Evolutionary conservation across 1,140 invertebrate species (phyloP), one percentile per base, ranked within the genome.

Genomic region (Drosophila trapezifrons): DNA sequence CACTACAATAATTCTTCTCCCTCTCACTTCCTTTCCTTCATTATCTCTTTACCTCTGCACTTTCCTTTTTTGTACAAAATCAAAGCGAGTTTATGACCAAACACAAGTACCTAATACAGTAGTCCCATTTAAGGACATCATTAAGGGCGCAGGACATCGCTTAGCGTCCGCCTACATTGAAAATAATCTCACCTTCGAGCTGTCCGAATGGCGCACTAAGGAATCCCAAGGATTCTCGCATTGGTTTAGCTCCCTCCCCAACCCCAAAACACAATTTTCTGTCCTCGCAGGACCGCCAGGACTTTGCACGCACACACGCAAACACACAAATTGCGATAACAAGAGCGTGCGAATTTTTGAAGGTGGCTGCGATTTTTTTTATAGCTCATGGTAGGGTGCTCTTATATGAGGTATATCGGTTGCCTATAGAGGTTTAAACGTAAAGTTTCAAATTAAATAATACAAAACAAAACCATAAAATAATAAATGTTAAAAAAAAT

Each of bases 311-410:
- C 25, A 49, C 15, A 42, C 40, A 46, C 17, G 32, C n/a, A 37
- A 12, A 60, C 47, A 37, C 35, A 20, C 49, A 57, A 45, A 40
- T 22, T 51, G 45, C 35, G 62, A 45, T 40, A 57, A 51, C 22
- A 63, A 45, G 27, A 35, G 57, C 69, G 45, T 65, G 59, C 71
- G 37, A 75, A 65, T 57, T 65, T 76, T 75, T 17, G 20, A 66
- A 76, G 59, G 73, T 76, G 59, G 52, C 38, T 57, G 32, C 47
- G 10, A 10, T 56, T 43, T 25, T 73, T 71, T 54, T 73, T 73
- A 71, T 71, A 20, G 52, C 66, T 42, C 57, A 40, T n/a, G 2
- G 4, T 0, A 25, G 25, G n/a, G 12, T 57, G 8, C 9, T 6
- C 12, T 32, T 10, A 32, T 13, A 4, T 10, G 1, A 35, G n/a